phyloP scores from a whole-genome alignment of 2,797 vertebrate species.

The Moxostoma hubbsi region DNA sequence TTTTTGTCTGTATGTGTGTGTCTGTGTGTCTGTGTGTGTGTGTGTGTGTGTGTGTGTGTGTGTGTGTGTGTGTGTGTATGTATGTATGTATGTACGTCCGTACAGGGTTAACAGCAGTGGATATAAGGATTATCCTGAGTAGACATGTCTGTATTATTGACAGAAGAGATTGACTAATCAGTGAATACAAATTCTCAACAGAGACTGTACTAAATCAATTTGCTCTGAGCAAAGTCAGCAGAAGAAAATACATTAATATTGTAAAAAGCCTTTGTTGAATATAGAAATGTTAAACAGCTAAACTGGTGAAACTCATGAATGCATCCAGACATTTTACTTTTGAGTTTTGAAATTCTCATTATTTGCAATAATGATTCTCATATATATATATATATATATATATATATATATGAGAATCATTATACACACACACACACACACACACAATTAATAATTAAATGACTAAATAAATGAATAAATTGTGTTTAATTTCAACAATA shows the following conservation, averaged over 20 bases:
- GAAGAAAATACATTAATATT: not conserved
- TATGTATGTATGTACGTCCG: too few species aligned
- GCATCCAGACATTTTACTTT: too few species aligned
- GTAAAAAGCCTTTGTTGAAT: not conserved
- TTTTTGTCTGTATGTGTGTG: conserved; percentile 1
- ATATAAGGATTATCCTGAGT: conserved; percentile 36
- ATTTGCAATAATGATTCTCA: too few species aligned
- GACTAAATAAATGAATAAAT: too few species aligned
- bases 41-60: too few species aligned
- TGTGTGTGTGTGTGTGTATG: not conserved
- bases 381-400: too few species aligned
- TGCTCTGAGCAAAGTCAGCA: conserved; percentile 1
- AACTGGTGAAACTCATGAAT: not conserved
- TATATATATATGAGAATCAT: too few species aligned
- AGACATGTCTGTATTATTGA: conserved; percentile 11
- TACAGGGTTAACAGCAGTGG: conserved; percentile 19
- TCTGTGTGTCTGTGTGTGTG: too few species aligned
- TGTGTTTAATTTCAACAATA: too few species aligned
- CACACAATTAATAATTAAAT: too few species aligned
- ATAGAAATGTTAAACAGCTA: not conserved
- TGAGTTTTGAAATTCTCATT: too few species aligned
- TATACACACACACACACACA: too few species aligned
- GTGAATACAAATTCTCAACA: not conserved
- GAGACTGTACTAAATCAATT: not conserved
- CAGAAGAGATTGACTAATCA: not conserved